These are phyloP conservation scores for Heliothis virescens DNA, from an alignment of 1,140 invertebrate species.

Conservation along the genomic window DNA sequence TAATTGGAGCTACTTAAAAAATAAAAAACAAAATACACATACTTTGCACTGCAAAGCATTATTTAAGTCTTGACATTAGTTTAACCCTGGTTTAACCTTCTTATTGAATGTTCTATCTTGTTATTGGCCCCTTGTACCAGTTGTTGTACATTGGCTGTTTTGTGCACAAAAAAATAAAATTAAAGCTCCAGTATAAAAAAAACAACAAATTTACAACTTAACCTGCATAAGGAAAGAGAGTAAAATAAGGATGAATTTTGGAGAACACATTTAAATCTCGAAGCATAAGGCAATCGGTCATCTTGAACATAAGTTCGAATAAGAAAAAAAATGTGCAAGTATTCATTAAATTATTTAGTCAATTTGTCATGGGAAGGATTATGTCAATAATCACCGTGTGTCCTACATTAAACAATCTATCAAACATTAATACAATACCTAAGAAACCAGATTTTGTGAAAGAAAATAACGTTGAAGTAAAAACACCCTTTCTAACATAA, in stretches of 20 bases:
- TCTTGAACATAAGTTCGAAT: too few relatives aligned
- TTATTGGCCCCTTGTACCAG: slow-evolving; percentile 71
- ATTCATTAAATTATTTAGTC: too few relatives aligned
- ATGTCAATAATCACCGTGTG: too few relatives aligned
- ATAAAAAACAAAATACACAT: slow-evolving; percentile 58
- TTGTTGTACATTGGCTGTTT: slow-evolving; percentile 62
- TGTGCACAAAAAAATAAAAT: slow-evolving; percentile 51
- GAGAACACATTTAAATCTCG: too few relatives aligned
- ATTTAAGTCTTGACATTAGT: not conserved
- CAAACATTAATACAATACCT: too few relatives aligned
- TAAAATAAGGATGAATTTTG: too few relatives aligned
- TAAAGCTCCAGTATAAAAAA: not conserved
- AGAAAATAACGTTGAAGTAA: not conserved
- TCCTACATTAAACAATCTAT: too few relatives aligned
- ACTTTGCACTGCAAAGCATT: slow-evolving; percentile 55
- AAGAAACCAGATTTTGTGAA: not conserved
- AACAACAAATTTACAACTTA: not conserved
- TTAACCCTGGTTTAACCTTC: slow-evolving; percentile 63
- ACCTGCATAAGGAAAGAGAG: not conserved
- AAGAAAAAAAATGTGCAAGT: too few relatives aligned
- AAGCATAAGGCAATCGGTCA: too few relatives aligned
- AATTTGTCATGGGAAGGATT: too few relatives aligned
- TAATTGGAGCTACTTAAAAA: slow-evolving; percentile 4
- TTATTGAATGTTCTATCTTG: slow-evolving; percentile 71
- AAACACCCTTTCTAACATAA: not conserved